phyloP scores from a whole-genome alignment of 2,113 vertebrate genomes.

The Mola mola region DNA sequence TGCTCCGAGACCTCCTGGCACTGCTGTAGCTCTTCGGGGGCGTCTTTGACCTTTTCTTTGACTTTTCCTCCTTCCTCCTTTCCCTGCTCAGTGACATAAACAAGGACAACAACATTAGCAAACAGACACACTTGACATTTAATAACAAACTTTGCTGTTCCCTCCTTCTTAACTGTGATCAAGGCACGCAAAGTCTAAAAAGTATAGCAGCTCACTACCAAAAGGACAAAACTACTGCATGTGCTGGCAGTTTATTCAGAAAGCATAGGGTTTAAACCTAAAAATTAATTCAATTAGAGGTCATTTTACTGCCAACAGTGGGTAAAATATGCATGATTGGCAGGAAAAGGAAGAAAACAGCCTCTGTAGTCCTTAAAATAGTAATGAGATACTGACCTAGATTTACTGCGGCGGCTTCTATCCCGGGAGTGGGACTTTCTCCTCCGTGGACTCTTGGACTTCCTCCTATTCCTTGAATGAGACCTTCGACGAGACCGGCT shows the following conservation, averaged over 20 bases:
- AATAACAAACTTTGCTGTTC: no score
- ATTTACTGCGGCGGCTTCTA: conserved; percentile 88
- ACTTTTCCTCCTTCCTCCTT: conserved; percentile 96
- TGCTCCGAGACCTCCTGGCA: conserved; percentile 91
- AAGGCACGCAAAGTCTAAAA: not conserved
- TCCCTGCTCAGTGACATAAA: conserved; percentile 87
- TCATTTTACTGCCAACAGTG: no score
- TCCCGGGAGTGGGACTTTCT: conserved; percentile 92
- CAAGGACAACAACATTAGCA: not conserved
- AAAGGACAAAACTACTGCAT: no score
- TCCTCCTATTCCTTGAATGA: conserved; percentile 91
- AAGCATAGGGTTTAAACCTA: no score
- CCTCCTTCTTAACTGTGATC: no score
- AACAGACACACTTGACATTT: not conserved
- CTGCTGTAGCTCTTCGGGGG: conserved; percentile 99
- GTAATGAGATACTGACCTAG: conserved; percentile 80
- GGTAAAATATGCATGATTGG: no score
- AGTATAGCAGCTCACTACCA: no score
- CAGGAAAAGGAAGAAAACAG: no score
- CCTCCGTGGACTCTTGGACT: conserved; percentile 93
- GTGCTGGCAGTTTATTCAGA: no score
- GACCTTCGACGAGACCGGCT: conserved; percentile 92
- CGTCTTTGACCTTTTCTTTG: conserved; percentile 96
- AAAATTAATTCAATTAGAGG: no score
- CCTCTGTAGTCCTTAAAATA: no score